phyloP scores from a whole-genome alignment of 2,797 vertebrate species.

The Enoplosus armatus region DNA sequence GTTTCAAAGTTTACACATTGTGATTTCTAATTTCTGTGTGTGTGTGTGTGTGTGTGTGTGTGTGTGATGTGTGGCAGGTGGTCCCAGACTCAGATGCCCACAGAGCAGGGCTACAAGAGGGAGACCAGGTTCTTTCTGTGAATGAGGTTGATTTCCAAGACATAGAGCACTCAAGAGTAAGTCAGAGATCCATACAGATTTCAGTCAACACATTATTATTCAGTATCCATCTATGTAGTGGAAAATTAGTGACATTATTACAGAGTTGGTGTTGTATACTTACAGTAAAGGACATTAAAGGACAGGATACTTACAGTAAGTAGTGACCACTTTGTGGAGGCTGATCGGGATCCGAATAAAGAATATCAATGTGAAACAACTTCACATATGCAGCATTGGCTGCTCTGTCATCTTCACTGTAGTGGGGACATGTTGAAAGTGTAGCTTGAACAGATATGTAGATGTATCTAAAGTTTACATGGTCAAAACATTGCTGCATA shows the following conservation, averaged over 20 bases:
- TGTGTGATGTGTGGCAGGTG: conserved; percentile 84
- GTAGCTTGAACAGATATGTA: not conserved
- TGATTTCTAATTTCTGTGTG: not conserved
- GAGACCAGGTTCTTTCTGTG: conserved; percentile 97
- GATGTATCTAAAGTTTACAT: not conserved
- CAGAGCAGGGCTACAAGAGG: conserved; percentile 95
- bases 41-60: not conserved
- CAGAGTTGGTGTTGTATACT: too few relatives aligned
- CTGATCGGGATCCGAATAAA: not conserved
- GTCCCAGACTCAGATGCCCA: conserved; percentile 97
- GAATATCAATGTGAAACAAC: too few relatives aligned
- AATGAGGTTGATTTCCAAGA: conserved; percentile 99
- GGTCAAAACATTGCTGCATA: too few relatives aligned
- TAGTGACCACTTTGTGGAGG: not conserved
- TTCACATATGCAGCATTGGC: too few relatives aligned
- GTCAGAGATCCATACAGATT: conserved; percentile 28
- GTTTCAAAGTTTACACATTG: not conserved
- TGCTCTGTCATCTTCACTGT: not conserved
- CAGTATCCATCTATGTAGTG: not conserved
- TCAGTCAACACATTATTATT: not conserved
- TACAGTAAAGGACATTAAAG: too few relatives aligned
- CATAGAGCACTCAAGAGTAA: conserved; percentile 97
- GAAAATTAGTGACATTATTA: not conserved
- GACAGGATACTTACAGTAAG: too few relatives aligned
- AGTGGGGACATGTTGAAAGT: not conserved